Percentiles rank a stretch among this genome's conserved stretches.
Conservation (phyloP, 2,888 invertebrate genomes). For the Morpho deidamia region DNA sequence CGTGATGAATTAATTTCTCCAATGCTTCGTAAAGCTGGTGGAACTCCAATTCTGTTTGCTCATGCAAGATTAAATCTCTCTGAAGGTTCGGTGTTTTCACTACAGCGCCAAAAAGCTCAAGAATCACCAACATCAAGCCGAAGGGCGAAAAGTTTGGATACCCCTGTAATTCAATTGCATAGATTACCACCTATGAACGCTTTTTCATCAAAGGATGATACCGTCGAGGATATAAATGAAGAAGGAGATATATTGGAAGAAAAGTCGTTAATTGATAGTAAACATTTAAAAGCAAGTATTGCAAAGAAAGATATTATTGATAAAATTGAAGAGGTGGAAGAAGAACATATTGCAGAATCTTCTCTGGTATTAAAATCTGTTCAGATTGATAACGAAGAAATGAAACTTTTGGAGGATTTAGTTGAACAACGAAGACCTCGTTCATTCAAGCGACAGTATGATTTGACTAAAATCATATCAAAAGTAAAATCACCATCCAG, state of each 20-base stretch:
- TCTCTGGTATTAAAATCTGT: constrained; percentile 60
- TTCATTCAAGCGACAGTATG: constrained; percentile 69
- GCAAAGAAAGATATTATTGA: constrained; percentile 56
- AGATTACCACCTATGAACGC: constrained; percentile 89
- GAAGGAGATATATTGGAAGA: constrained; percentile 80
- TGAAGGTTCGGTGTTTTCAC: constrained; percentile 88
- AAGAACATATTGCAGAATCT: constrained; percentile 58
- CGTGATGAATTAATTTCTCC: constrained; percentile 85
- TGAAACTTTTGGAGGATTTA: constrained; percentile 74
- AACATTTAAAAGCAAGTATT: constrained; percentile 33
- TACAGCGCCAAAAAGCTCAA: constrained; percentile 87
- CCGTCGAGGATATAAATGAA: constrained; percentile 86
- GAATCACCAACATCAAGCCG: constrained; percentile 86
- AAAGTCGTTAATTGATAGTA: constrained; percentile 72
- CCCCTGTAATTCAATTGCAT: constrained; percentile 89
- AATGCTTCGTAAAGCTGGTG: constrained; percentile 83
- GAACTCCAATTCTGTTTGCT: constrained; percentile 88
- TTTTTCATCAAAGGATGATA: constrained; percentile 93
- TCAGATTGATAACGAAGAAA: constrained; percentile 78
- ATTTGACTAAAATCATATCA: constrained; percentile 60
- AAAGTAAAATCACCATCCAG: constrained; percentile 60
- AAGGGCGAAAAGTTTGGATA: constrained; percentile 90
- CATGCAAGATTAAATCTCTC: constrained; percentile 89
- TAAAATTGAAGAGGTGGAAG: constrained; percentile 75
- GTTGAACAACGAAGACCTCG: constrained; percentile 69